These are phyloP conservation scores for Tautogolabrus adspersus DNA, from an alignment of 2,113 vertebrate species.

Conservation along the genomic window DNA sequence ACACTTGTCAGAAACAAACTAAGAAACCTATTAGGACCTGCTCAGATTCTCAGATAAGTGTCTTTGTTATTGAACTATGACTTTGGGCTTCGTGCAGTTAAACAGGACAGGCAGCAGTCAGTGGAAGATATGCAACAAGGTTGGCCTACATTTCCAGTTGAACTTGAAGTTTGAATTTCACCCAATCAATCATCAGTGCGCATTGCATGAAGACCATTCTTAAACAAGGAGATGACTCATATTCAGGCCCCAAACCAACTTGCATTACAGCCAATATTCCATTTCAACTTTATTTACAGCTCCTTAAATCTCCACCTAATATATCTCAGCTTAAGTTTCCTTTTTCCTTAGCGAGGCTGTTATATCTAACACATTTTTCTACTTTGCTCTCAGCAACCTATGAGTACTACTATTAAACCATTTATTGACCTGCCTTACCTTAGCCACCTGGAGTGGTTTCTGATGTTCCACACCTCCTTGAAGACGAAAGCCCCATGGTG, in stretches of 20 bases:
- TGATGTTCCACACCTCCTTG: constrained; percentile 95
- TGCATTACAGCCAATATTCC: constrained; percentile 37
- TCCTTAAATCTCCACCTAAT: constrained; percentile 32
- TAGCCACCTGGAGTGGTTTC: constrained; percentile 95
- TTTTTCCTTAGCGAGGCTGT: not conserved
- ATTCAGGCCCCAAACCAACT: constrained; percentile 47
- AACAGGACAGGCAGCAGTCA: constrained; percentile 4
- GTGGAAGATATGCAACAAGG: not conserved
- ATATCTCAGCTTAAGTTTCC: constrained; percentile 40
- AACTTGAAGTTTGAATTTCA: constrained; percentile 66
- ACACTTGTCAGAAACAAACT: not conserved
- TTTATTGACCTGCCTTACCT: constrained; percentile 85
- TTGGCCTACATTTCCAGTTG: constrained; percentile 31
- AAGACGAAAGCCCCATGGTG: constrained; percentile 98
- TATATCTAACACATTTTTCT: constrained; percentile 4
- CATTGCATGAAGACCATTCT: constrained; percentile 47
- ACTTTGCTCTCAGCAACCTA: constrained; percentile 13
- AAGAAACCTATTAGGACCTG: no score
- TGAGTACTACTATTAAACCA: constrained; percentile 5
- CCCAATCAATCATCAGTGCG: constrained; percentile 53
- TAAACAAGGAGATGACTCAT: constrained; percentile 62
- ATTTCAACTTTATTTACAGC: constrained; percentile 50
- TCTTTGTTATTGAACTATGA: not conserved
- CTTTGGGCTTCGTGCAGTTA: constrained; percentile 1
- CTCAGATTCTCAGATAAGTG: not conserved